Base-by-base conservation (phyloP, 2,113 vertebrate species). In the Emydura subglobosa region DNA sequence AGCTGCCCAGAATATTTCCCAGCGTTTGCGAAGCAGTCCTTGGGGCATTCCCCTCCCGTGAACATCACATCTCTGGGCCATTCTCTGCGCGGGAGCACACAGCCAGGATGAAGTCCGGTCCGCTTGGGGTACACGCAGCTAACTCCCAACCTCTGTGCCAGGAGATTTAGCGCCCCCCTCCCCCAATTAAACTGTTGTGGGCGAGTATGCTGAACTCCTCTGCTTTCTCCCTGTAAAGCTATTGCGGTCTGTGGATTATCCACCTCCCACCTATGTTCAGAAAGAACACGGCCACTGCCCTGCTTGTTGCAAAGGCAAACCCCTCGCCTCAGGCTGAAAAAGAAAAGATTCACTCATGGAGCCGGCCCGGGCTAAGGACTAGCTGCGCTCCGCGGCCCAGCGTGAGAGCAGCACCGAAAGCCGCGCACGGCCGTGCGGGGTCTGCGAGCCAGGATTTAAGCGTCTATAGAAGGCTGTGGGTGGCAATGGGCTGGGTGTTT, bases 401-500 rank as follows among this genome's bases (percentile, higher is more conserved):
- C 9, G 5, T 7, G 9, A 19, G 11, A 47, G 47, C 50, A 25
- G 29, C 54, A 76, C 39, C 7, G 78, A 31, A 5, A 44, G 42
- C n/a, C 24, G 50, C 93, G n/a, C 57, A 68, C 29, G 16, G 42
- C 68, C 17, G 44, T 76, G 14, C 85, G 54, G 68, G 54, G 19
- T 51, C 78, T 9, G 79, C 34, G 50, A 85, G 79, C 59, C 86
- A 80, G 53, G 22, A 51, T 54, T 17, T 59, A 50, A 72, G 51
- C 16, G 51, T 21, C 89, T 91, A 80, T 42, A 7, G n/a, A 59
- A 65, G 50, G 13, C 39, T 50, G 5, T 94, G 95, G 96, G 97
- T 90, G 96, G 93, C 53, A 84, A 82, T 53, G 10, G 61, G 68
- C 5, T 25, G 86, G 78, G 59, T 98, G 98, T 98, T 99, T 98